These are phyloP conservation scores for Rhynchonycteris naso DNA, from an alignment of 2,797 vertebrate species.

Conservation along the genomic window DNA sequence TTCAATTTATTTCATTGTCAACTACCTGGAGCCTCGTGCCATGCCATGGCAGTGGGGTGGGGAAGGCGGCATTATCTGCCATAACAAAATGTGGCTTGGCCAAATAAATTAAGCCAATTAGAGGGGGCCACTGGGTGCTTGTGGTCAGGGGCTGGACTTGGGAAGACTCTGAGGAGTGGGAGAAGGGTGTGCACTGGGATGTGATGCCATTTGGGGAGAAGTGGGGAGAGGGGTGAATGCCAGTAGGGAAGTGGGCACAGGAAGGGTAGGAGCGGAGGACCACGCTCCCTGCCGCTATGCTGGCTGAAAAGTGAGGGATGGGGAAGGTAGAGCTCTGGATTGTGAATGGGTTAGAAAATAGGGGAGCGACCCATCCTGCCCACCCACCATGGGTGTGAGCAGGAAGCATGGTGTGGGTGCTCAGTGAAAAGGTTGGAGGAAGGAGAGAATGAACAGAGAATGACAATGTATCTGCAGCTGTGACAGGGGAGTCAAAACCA, in stretches of 20 bases:
- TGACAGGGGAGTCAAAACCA: not conserved
- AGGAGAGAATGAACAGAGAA: not conserved
- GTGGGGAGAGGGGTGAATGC: too few species aligned
- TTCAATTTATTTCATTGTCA: conserved; percentile 86
- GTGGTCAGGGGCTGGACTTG: conserved; percentile 29
- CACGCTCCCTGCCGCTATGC: not conserved
- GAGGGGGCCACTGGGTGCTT: conserved; percentile 67
- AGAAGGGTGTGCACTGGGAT: not conserved
- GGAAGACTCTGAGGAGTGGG: not conserved
- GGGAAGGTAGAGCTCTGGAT: not conserved
- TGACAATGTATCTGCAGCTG: not conserved
- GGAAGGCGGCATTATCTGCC: conserved; percentile 82
- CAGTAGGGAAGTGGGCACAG: not conserved
- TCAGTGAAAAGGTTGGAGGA: not conserved
- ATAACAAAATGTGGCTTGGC: conserved; percentile 83
- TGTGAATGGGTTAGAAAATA: not conserved
- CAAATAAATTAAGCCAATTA: conserved; percentile 87
- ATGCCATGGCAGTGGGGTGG: conserved; percentile 69
- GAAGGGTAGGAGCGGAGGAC: too few species aligned
- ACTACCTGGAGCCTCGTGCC: conserved; percentile 85
- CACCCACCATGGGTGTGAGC: not conserved
- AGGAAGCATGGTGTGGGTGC: not conserved
- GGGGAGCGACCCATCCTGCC: not conserved
- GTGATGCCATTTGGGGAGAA: not conserved
- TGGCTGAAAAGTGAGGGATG: not conserved